Evolutionary conservation across 1,140 invertebrate species (phyloP).

Genomic region (silkworm (Bombyx mori)): ASM3026992v2 NC_085112.1:11504501-11505000

Average conservation of each 20-base stretch:
- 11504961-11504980: slow-evolving; percentile 50
- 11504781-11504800: background rate
- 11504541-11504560: slow-evolving; percentile 72
- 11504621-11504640: slow-evolving; percentile 67
- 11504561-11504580: slow-evolving; percentile 72
- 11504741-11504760: slow-evolving; percentile 2
- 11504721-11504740: slow-evolving; percentile 33
- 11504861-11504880: slow-evolving; percentile 55
- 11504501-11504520: background rate
- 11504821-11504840: slow-evolving; percentile 68
- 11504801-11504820: slow-evolving; percentile 57
- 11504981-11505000: slow-evolving; percentile 29
- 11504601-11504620: slow-evolving; percentile 52
- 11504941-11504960: slow-evolving; percentile 63
- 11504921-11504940: slow-evolving; percentile 65
- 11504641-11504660: slow-evolving; percentile 54
- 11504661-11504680: slow-evolving; percentile 58
- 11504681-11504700: slow-evolving; percentile 74
- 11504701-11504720: slow-evolving; percentile 73
- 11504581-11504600: slow-evolving; percentile 67
- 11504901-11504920: slow-evolving; percentile 48
- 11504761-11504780: background rate
- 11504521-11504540: background rate
- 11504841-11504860: slow-evolving; percentile 57
- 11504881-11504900: slow-evolving; percentile 43